Base-by-base conservation (phyloP, 2,888 invertebrate genomes). In the Girardia tigrina region DNA sequence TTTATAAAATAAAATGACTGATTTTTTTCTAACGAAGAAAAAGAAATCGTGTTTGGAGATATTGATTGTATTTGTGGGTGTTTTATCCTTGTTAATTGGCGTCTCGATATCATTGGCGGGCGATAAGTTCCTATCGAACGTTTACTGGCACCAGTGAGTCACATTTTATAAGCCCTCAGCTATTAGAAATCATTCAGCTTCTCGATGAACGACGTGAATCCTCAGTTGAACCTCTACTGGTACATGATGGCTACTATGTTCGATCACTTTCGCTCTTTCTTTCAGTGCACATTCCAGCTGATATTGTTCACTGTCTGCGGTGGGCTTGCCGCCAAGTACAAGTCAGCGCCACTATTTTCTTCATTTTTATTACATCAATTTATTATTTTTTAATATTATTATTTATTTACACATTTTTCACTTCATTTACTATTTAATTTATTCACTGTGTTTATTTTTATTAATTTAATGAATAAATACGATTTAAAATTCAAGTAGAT, bases 181-280 rank as follows among this genome's bases (percentile, higher is more conserved):
- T n/a, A 56, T n/a, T 56, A 20, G 4, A 4, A 20, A 4, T 12
- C 4, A 12, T n/a, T 6, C n/a, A 56, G 56, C 56, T 56, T 56
- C 56, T 56, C n/a, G n/a, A 4, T 56, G 4, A 23, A 56, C 23
- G 56, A 56, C 23, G n/a, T 23, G 6, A 56, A 56, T 56, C 56
- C 56, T n/a, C 56, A 56, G n/a, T 20, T 56, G 56, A 56, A 56
- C 56, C 4, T 56, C n/a, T 56, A 56, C 23, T 56, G 56, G 56
- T 56, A 56, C n/a, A 56, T 56, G 56, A 56, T 56, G 56, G 56
- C 56, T n/a, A 56, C 56, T 20, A 56, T 56, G 56, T 56, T 56
- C n/a, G 56, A 56, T n/a, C 56, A 56, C 23, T 56, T 56, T 23
- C 56, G 56, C 23, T 56, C 23, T n/a, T 56, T 56, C 23, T 56